A percentile compares a stretch with the other conserved stretches of the same genome.
Evolutionary conservation across 2,797 vertebrate genomes (phyloP).

Genomic region (Microchirus variegatus): DNA sequence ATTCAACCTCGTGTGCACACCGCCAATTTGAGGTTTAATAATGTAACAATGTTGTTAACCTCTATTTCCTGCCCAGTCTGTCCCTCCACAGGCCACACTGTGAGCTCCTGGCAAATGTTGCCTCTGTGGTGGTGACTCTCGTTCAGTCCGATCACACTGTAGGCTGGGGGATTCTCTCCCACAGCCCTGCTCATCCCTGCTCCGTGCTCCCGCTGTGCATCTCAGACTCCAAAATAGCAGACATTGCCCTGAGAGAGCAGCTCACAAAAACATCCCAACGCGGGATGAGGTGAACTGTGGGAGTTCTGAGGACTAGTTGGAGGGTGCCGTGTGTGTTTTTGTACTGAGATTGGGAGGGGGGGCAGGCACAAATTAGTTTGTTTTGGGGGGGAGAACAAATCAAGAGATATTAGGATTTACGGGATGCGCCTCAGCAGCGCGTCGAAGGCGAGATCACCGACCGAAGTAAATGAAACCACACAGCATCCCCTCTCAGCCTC

Average conservation of each 20-base stretch:
- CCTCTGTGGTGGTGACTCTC: constrained; percentile 59
- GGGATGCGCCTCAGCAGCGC: constrained; percentile 28
- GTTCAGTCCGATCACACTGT: constrained; percentile 71
- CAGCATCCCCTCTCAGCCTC: constrained; percentile 30
- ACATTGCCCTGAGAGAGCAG: constrained; percentile 71
- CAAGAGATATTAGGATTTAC: constrained; percentile 61
- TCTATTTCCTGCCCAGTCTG: constrained; percentile 82
- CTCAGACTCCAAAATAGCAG: constrained; percentile 69
- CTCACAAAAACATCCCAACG: constrained; percentile 57
- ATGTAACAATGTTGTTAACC: constrained; percentile 84
- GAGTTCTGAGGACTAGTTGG: constrained; percentile 67
- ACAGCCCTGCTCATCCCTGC: constrained; percentile 59
- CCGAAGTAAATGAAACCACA: constrained; percentile 19
- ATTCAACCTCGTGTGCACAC: constrained; percentile 54
- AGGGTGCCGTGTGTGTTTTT: constrained; percentile 71
- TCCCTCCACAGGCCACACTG: constrained; percentile 72
- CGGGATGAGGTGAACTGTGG: constrained; percentile 65
- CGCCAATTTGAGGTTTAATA: constrained; percentile 74
- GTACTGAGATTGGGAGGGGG: constrained; percentile 32
- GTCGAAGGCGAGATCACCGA: constrained; percentile 53
- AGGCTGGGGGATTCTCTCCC: constrained; percentile 63
- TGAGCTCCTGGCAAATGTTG: constrained; percentile 75
- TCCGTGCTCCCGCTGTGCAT: constrained; percentile 53
- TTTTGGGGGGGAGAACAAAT: constrained; percentile 75
- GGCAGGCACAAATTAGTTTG: constrained; percentile 67